These are phyloP conservation scores for Suricata suricatta DNA, from an alignment of 2,113 vertebrate genomes.

Conservation along the genomic window DNA sequence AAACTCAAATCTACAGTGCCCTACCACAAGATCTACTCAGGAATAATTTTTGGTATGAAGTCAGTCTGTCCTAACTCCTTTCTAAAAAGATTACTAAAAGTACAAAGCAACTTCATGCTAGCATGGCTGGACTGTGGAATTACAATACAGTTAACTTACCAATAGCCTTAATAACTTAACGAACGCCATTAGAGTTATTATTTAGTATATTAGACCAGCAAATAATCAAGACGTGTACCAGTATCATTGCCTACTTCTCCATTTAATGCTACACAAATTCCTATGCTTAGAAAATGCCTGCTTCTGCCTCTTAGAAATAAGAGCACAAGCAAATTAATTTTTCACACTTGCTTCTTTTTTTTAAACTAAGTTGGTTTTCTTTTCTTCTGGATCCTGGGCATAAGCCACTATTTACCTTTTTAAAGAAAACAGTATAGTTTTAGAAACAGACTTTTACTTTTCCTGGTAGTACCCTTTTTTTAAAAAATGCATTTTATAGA, in stretches of 20 bases:
- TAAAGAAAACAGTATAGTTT: conserved; percentile 12
- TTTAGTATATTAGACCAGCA: background rate
- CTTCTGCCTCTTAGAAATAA: conserved; percentile 10
- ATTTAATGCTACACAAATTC: background rate
- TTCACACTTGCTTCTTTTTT: background rate
- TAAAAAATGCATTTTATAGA: too few relatives aligned
- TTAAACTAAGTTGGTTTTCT: background rate
- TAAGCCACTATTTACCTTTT: conserved; percentile 7
- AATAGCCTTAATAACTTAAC: conserved; percentile 8
- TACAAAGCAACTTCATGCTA: conserved; percentile 14
- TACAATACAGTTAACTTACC: conserved; percentile 18
- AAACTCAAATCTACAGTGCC: background rate
- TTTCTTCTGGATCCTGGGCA: background rate
- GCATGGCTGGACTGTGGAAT: background rate
- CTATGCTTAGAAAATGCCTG: conserved; percentile 37
- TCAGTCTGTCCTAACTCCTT: conserved; percentile 20
- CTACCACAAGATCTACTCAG: background rate
- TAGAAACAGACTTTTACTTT: conserved; percentile 44
- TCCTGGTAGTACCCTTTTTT: background rate
- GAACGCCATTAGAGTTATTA: background rate
- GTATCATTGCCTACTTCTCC: background rate
- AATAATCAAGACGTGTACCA: conserved; percentile 19
- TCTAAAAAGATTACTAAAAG: conserved; percentile 45
- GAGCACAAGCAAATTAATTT: background rate
- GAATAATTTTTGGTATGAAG: conserved; percentile 9